phyloP scores from a whole-genome alignment of 2,113 vertebrate genomes.

The Lanius collurio region DNA sequence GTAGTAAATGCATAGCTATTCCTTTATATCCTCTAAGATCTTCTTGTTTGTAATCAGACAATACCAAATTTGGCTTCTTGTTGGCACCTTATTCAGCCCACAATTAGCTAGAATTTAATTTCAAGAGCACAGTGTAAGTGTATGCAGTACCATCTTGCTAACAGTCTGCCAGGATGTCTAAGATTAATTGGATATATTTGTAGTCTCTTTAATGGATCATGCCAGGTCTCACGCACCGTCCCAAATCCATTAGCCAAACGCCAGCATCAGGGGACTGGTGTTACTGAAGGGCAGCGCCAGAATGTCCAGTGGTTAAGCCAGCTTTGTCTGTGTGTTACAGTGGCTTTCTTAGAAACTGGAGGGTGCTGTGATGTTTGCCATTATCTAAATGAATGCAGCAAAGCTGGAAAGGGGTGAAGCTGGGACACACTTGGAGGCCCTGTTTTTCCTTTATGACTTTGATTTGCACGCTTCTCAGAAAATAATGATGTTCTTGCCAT shows the following conservation, averaged over 20 bases:
- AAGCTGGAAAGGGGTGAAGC: neutral
- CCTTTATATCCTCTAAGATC: neutral
- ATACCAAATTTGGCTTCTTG: neutral
- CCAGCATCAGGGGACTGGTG: neutral
- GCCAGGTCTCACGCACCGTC: accelerated
- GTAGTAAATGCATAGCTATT: neutral
- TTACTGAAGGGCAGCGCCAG: neutral
- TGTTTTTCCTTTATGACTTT: neutral
- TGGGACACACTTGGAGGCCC: neutral
- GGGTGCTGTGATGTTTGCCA: neutral
- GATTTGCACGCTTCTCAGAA: neutral
- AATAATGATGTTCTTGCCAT: neutral
- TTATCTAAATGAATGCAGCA: neutral
- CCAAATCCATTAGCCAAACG: neutral
- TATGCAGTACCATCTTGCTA: neutral
- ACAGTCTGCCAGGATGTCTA: neutral
- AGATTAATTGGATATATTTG: neutral
- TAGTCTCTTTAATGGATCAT: neutral
- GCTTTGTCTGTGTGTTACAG: neutral
- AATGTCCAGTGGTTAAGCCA: neutral
- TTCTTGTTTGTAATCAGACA: neutral
- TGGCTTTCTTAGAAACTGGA: neutral
- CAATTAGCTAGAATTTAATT: neutral
- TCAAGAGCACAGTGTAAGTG: neutral
- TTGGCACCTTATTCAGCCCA: neutral